Evolutionary conservation across 2,113 vertebrate species (phyloP).

Genomic region (Petrocephalus zakoni): DNA sequence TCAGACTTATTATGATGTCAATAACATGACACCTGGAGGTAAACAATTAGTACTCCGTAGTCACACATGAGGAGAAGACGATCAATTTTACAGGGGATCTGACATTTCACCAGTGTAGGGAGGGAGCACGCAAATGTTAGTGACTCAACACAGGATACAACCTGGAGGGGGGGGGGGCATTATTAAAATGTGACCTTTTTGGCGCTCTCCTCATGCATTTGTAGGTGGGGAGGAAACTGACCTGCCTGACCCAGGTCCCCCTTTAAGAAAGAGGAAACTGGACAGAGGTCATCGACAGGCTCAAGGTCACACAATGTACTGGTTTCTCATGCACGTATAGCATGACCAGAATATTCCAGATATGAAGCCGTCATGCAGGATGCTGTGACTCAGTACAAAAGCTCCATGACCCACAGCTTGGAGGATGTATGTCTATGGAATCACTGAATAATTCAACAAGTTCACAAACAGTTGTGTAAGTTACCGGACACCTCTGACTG

Average conservation of each 20-base stretch:
- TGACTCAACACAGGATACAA: neutral
- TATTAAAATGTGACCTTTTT: neutral
- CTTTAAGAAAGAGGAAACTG: too few species aligned
- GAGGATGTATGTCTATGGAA: neutral
- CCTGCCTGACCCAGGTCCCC: neutral
- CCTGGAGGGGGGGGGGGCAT: neutral
- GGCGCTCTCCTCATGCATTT: neutral
- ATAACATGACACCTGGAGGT: constrained; percentile 5
- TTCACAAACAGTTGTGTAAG: neutral
- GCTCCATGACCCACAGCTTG: neutral
- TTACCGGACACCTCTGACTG: neutral
- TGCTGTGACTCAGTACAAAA: neutral
- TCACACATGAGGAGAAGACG: neutral
- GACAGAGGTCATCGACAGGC: neutral
- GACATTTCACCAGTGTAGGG: constrained; percentile 2
- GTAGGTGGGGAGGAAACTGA: neutral
- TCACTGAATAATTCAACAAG: neutral
- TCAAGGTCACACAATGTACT: neutral
- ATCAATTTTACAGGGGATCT: neutral
- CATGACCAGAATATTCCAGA: neutral
- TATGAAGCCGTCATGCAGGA: neutral
- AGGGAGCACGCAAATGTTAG: neutral
- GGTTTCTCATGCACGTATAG: neutral
- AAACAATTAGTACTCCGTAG: neutral
- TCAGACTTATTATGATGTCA: constrained; percentile 3